Conservation (phyloP, 2,888 invertebrate species). For the Brenthis hecate region DNA sequence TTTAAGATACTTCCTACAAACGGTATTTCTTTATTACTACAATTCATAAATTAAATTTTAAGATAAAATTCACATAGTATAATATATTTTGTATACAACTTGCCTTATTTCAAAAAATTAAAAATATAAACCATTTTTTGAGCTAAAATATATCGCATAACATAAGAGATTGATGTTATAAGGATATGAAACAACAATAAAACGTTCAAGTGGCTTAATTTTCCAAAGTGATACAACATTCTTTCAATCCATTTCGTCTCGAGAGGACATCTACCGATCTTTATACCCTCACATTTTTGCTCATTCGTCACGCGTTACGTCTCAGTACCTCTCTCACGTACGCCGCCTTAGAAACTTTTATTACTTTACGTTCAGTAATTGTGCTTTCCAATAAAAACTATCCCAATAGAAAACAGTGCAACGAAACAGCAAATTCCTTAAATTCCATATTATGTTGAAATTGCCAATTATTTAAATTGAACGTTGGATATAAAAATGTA, state of each 20-base stretch:
- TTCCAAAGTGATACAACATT: slow-evolving; percentile 63
- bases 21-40: too few species aligned
- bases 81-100: too few species aligned
- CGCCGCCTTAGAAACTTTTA: slow-evolving; percentile 66
- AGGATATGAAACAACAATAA: slow-evolving; percentile 52
- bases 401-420: slow-evolving; percentile 40
- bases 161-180: slow-evolving; percentile 40
- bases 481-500: neutral
- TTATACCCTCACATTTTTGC: slow-evolving; percentile 52
- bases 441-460: slow-evolving; percentile 1
- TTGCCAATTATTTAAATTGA: slow-evolving; percentile 3
- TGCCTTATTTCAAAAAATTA: neutral
- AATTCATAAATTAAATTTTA: too few species aligned
- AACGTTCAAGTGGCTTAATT: slow-evolving; percentile 57
- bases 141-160: neutral
- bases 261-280: slow-evolving; percentile 47
- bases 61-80: too few species aligned
- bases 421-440: slow-evolving; percentile 9
- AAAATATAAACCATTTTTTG: neutral
- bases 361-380: slow-evolving; percentile 64
- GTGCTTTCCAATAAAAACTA: slow-evolving; percentile 48
- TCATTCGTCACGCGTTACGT: slow-evolving; percentile 73
- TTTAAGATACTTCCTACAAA: too few species aligned
- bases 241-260: slow-evolving; percentile 55
- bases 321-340: slow-evolving; percentile 68